phyloP scores from a whole-genome alignment of 2,888 invertebrate genomes.

The Tortrix viridana region DNA sequence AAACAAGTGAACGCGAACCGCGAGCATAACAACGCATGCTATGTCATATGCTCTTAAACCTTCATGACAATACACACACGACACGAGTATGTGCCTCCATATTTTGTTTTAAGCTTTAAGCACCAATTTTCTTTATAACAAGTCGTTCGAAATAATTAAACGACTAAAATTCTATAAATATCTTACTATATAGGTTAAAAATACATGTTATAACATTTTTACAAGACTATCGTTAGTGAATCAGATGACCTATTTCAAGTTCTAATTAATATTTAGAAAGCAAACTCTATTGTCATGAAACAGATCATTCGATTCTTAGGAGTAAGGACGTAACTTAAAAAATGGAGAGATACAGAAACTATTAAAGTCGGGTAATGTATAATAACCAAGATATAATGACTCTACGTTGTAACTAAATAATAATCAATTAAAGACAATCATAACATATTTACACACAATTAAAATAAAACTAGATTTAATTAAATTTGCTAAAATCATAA shows the following conservation, averaged over 20 bases:
- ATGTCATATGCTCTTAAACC: constrained; percentile 79
- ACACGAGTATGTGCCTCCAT: constrained; percentile 65
- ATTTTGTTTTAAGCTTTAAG: constrained; percentile 82
- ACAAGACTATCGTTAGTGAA: constrained; percentile 77
- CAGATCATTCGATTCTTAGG: constrained; percentile 39
- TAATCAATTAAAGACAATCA: constrained; percentile 66
- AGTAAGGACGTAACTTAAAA: constrained; percentile 31
- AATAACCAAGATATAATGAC: constrained; percentile 30
- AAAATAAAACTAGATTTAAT: constrained; percentile 45
- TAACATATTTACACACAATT: constrained; percentile 79
- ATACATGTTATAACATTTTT: constrained; percentile 84
- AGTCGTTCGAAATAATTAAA: constrained; percentile 85
- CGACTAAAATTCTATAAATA: constrained; percentile 84
- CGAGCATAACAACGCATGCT: constrained; percentile 82
- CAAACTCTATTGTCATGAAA: constrained; percentile 45
- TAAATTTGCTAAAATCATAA: constrained; percentile 78
- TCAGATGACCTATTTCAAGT: constrained; percentile 60
- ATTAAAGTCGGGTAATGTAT: constrained; percentile 33
- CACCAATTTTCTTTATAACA: constrained; percentile 85
- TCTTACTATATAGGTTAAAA: constrained; percentile 85
- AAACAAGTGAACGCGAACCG: constrained; percentile 60
- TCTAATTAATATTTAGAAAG: constrained; percentile 45
- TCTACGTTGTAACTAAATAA: constrained; percentile 36
- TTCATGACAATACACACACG: constrained; percentile 79
- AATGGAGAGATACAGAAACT: constrained; percentile 44